Conservation (phyloP, 2,113 vertebrate species). For the Mirza zaza region DNA sequence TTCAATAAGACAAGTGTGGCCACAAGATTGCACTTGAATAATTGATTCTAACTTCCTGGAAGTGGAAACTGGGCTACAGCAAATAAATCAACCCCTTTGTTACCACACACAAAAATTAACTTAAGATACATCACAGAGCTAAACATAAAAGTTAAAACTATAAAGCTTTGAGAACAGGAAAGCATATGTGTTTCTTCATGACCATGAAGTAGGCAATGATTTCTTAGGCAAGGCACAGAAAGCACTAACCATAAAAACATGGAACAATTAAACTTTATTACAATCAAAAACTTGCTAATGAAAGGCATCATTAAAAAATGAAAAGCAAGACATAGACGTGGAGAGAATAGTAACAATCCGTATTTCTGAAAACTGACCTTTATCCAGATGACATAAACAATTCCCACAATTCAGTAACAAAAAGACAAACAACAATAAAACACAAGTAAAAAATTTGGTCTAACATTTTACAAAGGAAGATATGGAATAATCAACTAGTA, state of each 20-base stretch:
- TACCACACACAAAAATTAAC: neutral
- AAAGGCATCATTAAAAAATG: neutral
- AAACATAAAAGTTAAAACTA: neutral
- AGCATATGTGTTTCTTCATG: neutral
- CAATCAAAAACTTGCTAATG: neutral
- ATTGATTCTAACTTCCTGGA: neutral
- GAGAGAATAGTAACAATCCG: neutral
- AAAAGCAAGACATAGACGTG: neutral
- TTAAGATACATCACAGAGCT: neutral
- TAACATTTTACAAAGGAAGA: neutral
- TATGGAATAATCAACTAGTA: neutral
- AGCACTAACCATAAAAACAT: neutral
- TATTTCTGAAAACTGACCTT: neutral
- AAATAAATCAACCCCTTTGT: neutral
- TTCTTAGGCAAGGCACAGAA: neutral
- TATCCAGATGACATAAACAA: neutral
- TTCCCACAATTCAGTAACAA: neutral
- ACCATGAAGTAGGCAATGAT: neutral
- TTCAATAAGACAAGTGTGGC: neutral
- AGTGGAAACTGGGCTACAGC: neutral
- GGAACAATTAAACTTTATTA: neutral
- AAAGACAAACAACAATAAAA: neutral
- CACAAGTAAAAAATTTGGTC: neutral
- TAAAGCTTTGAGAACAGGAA: neutral
- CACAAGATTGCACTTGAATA: neutral